Evolutionary conservation across 1,140 invertebrate genomes (phyloP).

Genomic region (Pygmarrhopalites habei): DNA sequence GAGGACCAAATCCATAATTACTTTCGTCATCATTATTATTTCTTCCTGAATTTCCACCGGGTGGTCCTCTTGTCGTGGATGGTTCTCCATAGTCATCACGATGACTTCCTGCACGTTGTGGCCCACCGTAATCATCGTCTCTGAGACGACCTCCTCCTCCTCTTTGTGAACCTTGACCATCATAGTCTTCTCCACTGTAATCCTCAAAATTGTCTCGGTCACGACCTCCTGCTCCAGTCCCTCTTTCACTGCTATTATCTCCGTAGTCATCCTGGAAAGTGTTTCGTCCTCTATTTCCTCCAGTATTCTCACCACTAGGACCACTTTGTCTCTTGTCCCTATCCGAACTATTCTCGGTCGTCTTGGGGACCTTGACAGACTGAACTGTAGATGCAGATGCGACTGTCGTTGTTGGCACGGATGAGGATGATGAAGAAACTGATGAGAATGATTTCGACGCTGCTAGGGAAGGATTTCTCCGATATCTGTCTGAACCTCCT

Average conservation of each 20-base stretch:
- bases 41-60: neutral
- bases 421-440: too few relatives aligned
- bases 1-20: conserved; percentile 20
- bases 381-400: conserved; percentile 7
- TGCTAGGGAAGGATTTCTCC: conserved; percentile 9
- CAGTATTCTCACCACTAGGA: neutral
- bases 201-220: conserved; percentile 11
- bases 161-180: neutral
- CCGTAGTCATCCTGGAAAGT: conserved; percentile 10
- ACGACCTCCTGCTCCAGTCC: neutral
- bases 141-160: conserved; percentile 3
- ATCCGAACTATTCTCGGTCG: neutral
- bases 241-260: neutral
- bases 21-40: conserved; percentile 12
- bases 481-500: conserved; percentile 8
- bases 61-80: neutral
- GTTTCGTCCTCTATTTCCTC: neutral
- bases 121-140: conserved; percentile 7
- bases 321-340: conserved; percentile 20
- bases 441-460: neutral
- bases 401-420: neutral
- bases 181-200: neutral
- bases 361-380: neutral
- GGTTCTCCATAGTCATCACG: neutral
- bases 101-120: neutral